Conservation (phyloP, 2,888 invertebrate species). For the Zootermopsis nevadensis region DNA sequence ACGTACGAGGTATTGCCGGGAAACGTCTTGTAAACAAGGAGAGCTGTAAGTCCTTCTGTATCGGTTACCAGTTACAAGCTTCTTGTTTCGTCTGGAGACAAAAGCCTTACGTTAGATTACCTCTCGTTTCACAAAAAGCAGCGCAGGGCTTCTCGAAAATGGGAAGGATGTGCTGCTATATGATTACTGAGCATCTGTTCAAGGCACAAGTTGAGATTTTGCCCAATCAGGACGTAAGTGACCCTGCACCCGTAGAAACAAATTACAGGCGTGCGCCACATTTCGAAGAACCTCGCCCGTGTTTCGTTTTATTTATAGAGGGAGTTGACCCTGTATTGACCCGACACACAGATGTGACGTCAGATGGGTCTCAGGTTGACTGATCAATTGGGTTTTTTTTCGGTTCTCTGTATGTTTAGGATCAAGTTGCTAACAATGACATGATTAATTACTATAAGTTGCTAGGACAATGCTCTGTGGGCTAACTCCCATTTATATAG, state of each 20-base stretch:
- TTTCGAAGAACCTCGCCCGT: slow-evolving; percentile 11
- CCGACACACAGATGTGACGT: slow-evolving; percentile 24
- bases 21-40: too few species aligned
- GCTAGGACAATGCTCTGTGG: too few species aligned
- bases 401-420: background rate
- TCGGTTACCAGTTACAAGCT: background rate
- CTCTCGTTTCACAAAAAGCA: background rate
- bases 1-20: too few species aligned
- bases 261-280: slow-evolving; percentile 34
- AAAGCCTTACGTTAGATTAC: background rate
- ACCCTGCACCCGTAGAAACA: slow-evolving; percentile 8
- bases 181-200: background rate
- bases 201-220: background rate
- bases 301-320: slow-evolving; percentile 40
- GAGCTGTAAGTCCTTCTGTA: too few species aligned
- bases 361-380: background rate
- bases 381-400: slow-evolving; percentile 11
- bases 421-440: too few species aligned
- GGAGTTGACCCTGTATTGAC: slow-evolving; percentile 39
- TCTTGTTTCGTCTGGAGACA: background rate
- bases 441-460: too few species aligned
- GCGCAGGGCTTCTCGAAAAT: background rate
- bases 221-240: slow-evolving; percentile 14
- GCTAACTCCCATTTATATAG: too few species aligned
- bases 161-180: background rate